Base-by-base conservation (phyloP, 2,888 invertebrate genomes). In the Sturmia bella region DNA sequence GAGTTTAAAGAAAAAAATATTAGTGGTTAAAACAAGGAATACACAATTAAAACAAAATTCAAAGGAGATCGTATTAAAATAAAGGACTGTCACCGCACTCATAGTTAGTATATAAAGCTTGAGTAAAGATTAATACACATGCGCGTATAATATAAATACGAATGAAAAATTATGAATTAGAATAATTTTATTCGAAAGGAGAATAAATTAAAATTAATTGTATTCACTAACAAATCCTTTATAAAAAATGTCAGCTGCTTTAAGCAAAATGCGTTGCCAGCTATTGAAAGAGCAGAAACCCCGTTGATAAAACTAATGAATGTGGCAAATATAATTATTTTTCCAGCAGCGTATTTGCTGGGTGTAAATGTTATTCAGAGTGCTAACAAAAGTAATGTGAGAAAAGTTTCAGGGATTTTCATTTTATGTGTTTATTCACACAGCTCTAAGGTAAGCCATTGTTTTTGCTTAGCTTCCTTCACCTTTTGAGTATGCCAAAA, bases 171-270 rank as follows among this genome's bases (percentile, higher is more conserved):
- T 70, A 39, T 32, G 54, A n/a, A 12, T 54, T 32, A n/a, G 3
- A 17, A 37, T 17, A 17, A 54, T 3, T 7, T 32, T 5, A 17
- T 3, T 19, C 19, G 41, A 27, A 11, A 19, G 13, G 32, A 43
- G 63, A 15, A 9, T 2, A 6, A 17, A 75, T 61, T 80, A 54
- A 70, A 64, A 66, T 70, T 54, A 37, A n/a, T n/a, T 70, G 21
- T 27, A 27, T 54, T 63, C 63, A 70, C 64, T 80, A 54, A 66
- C 54, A 75, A 56, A 6, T 27, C 19, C 13, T 19, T n/a, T 41
- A 66, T 32, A 41, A 32, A 56, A 73, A 50, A 59, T 19, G 27
- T 15, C 70, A 80, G 80, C 57, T 80, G 74, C 68, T 61, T 80
- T 4, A 61, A 68, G 69, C 57, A 50, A 69, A 48, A 64, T 27